Conservation (phyloP, 2,888 invertebrate species). For the Matsumyia berberina region DNA sequence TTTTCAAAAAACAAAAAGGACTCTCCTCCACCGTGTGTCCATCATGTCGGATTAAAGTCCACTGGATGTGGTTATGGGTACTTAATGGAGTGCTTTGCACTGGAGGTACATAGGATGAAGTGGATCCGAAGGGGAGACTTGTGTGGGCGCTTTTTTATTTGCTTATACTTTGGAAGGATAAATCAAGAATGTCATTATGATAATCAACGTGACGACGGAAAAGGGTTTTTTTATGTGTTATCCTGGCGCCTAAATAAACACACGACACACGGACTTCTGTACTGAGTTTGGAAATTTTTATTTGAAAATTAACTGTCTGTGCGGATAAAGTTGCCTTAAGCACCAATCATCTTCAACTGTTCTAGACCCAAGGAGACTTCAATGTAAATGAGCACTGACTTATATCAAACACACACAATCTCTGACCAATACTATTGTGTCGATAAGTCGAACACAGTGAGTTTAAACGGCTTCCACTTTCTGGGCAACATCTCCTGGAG, state of each 20-base stretch:
- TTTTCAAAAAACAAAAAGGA: not conserved
- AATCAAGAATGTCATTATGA: slow-evolving; percentile 51
- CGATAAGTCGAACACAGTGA: no score
- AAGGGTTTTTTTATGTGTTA: slow-evolving; percentile 19
- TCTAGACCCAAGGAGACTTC: no score
- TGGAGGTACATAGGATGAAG: not conserved
- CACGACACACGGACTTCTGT: not conserved
- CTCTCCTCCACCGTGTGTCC: slow-evolving; percentile 17
- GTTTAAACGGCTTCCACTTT: no score
- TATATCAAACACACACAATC: no score
- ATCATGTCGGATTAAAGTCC: slow-evolving; percentile 24
- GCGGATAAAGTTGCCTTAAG: not conserved
- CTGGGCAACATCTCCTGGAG: no score
- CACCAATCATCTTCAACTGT: not conserved
- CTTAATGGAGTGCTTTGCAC: slow-evolving; percentile 14
- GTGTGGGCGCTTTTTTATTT: slow-evolving; percentile 43
- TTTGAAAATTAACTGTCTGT: not conserved
- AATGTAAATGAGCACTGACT: no score
- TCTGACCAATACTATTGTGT: no score
- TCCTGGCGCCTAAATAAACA: slow-evolving; percentile 36
- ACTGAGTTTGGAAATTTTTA: slow-evolving; percentile 11
- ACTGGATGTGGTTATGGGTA: slow-evolving; percentile 11
- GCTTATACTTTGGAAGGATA: slow-evolving; percentile 36
- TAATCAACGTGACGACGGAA: slow-evolving; percentile 46
- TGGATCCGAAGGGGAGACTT: not conserved